A percentile compares a stretch with the other conserved stretches of the same genome.
Conservation (phyloP, 1,140 invertebrate genomes). For the Drosophila lacertosa region DNA sequence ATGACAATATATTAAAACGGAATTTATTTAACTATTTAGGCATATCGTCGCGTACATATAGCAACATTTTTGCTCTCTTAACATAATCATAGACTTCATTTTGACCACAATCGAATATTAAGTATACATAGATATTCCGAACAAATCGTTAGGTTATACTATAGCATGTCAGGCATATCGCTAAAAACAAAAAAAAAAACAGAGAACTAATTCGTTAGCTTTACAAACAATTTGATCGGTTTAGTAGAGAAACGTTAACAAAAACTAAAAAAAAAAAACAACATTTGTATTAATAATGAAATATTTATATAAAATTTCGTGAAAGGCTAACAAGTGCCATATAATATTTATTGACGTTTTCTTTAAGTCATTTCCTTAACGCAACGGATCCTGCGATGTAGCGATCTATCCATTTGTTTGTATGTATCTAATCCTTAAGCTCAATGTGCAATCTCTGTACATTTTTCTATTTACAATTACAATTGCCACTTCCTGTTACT, state of each 20-base stretch:
- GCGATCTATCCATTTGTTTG: constrained; percentile 5
- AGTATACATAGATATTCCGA: constrained; percentile 34
- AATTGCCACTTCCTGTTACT: constrained; percentile 5
- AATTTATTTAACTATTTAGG: constrained; percentile 77
- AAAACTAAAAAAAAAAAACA: background rate
- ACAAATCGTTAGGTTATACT: constrained; percentile 46
- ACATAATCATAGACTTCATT: constrained; percentile 42
- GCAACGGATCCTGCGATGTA: background rate
- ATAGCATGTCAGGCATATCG: constrained; percentile 54
- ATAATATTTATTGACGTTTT: constrained; percentile 26
- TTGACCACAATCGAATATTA: constrained; percentile 39
- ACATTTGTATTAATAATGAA: constrained; percentile 10
- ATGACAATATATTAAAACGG: constrained; percentile 76
- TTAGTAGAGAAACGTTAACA: background rate
- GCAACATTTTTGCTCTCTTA: constrained; percentile 55
- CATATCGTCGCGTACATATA: constrained; percentile 73
- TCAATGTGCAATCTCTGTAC: constrained; percentile 24
- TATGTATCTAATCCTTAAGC: constrained; percentile 4
- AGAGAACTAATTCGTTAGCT: constrained; percentile 12
- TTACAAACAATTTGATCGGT: constrained; percentile 9
- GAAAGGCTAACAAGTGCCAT: constrained; percentile 16
- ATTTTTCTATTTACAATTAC: background rate
- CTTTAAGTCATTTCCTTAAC: constrained; percentile 13
- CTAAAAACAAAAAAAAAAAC: constrained; percentile 15
- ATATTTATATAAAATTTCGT: constrained; percentile 10